Evolutionary conservation across 2,888 invertebrate genomes (phyloP).

Genomic region (Synergus itoensis): DNA sequence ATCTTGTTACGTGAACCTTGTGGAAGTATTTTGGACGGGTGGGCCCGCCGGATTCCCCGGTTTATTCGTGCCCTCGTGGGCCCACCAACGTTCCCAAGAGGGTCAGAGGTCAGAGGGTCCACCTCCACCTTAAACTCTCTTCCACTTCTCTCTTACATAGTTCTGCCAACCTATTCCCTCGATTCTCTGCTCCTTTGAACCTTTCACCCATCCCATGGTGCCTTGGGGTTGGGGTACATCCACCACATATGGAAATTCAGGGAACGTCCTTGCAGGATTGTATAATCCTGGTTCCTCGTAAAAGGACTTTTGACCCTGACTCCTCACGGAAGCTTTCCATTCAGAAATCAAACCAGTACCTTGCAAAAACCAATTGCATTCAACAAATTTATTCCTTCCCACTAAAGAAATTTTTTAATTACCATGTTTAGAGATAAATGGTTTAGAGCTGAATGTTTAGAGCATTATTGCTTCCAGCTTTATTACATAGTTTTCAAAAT

Average conservation of each 20-base stretch:
- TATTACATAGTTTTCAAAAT: too few relatives aligned
- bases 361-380: too few relatives aligned
- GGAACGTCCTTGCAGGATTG: conserved; percentile 33
- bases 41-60: conserved; percentile 44
- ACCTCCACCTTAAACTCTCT: conserved; percentile 50
- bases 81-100: conserved; percentile 67
- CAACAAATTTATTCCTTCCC: too few relatives aligned
- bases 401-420: too few relatives aligned
- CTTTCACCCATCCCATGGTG: conserved; percentile 14
- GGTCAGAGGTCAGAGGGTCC: conserved; percentile 70
- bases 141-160: conserved; percentile 43
- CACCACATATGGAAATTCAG: conserved; percentile 38
- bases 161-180: conserved; percentile 22
- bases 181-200: conserved; percentile 41
- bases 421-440: too few relatives aligned
- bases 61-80: conserved; percentile 62
- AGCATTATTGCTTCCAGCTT: too few relatives aligned
- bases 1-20: conserved; percentile 11
- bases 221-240: conserved; percentile 1
- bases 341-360: background rate
- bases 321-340: background rate
- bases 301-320: background rate
- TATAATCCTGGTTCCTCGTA: background rate
- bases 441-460: too few relatives aligned
- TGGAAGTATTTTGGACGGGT: conserved; percentile 39